Evolutionary conservation across 1,140 invertebrate species (phyloP), one percentile per base, ranked within the genome.

Genomic region (Aphaenogaster floridana): DNA sequence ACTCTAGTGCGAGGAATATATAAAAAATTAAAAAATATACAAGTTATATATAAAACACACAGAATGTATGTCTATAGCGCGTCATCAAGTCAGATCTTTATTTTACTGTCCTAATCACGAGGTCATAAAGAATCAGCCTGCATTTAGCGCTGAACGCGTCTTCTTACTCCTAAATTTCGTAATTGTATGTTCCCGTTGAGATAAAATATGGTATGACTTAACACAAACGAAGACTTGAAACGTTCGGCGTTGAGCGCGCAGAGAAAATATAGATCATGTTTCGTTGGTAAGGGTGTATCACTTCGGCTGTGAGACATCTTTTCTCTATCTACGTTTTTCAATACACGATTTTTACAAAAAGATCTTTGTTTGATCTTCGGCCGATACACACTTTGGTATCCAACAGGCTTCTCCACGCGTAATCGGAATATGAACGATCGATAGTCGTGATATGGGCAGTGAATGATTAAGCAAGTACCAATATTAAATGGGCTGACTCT

Each of bases 381-480:
- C n/a, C 17, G n/a, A 61, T 52, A 42, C 17, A 34, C 63, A 78
- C 83, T 90, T 88, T 91, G 90, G 87, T 87, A 87, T 91, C 90
- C 90, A 91, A 91, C 84, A 89, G 54, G 59, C 17, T 90, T 77
- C 57, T 69, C 83, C 59, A 80, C 64, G 71, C 72, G 15, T 68
- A 90, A 84, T 68, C 86, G 79, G 59, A 72, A 36, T 80, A 86
- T 78, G 77, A 89, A 85, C 71, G 77, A 86, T 87, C 61, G 79
- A 77, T 90, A 91, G 63, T 89, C 80, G 85, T 81, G 59, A 76
- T 90, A 93, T 87, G 78, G 94, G 94, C 94, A 95, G 94, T 95
- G 94, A 94, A 90, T 90, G 91, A 92, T 92, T 83, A 90, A 91
- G 86, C 88, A 71, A 89, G 72, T 89, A 87, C 84, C 86, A 86